A percentile compares a stretch with the other conserved stretches of the same genome.
Evolutionary conservation across 2,113 vertebrate species (phyloP).

Genomic region (Spea bombifrons): DNA sequence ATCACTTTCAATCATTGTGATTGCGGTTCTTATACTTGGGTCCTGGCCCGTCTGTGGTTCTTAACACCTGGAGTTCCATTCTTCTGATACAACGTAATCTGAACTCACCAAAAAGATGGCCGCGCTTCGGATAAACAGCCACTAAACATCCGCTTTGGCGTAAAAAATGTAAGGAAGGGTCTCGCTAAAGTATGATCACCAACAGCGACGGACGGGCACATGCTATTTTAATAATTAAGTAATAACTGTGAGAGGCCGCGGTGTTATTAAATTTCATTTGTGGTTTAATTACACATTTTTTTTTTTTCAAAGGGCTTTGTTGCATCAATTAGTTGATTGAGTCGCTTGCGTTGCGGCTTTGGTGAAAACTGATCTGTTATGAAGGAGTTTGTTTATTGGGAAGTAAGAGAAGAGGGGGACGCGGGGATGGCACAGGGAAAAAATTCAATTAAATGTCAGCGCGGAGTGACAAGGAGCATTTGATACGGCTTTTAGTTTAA

Average conservation of each 20-base stretch:
- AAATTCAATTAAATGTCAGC: conserved; percentile 85
- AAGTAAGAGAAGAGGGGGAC: conserved; percentile 58
- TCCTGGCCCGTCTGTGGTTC: too few relatives aligned
- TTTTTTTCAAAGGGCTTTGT: conserved; percentile 72
- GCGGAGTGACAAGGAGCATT: conserved; percentile 79
- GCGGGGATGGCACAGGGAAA: conserved; percentile 60
- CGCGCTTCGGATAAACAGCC: too few relatives aligned
- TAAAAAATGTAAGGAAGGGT: background rate
- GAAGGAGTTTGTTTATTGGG: conserved; percentile 83
- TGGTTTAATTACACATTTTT: conserved; percentile 68
- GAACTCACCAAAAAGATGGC: too few relatives aligned
- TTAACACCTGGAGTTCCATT: too few relatives aligned
- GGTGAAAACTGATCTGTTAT: conserved; percentile 77
- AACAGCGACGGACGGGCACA: conserved; percentile 29
- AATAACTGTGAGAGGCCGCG: conserved; percentile 62
- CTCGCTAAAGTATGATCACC: background rate
- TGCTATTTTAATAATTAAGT: conserved; percentile 59
- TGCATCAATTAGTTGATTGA: conserved; percentile 94
- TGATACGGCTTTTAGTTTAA: conserved; percentile 93
- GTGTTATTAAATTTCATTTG: conserved; percentile 68
- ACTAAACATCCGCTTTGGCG: too few relatives aligned
- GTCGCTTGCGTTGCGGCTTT: conserved; percentile 73
- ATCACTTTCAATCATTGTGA: too few relatives aligned
- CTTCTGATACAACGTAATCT: too few relatives aligned
- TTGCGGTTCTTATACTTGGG: too few relatives aligned